Conservation (phyloP, 2,113 vertebrate species). For the zebrafish (Danio rerio) region GRCz12tu NC_133198.1:30805501-30806000, state of each 20-base stretch:
- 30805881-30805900: conserved; percentile 57
- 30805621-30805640: not conserved
- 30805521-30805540: conserved; percentile 61
- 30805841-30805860: conserved; percentile 63
- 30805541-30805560: conserved; percentile 47
- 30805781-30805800: not conserved
- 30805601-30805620: not conserved
- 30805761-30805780: conserved; percentile 55
- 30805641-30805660: conserved; percentile 4
- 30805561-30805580: conserved; percentile 29
- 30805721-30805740: conserved; percentile 44
- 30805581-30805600: conserved; percentile 12
- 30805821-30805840: conserved; percentile 64
- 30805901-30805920: conserved; percentile 17
- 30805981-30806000: conserved; percentile 78
- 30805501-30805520: conserved; percentile 67
- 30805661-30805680: conserved; percentile 5
- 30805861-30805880: conserved; percentile 47
- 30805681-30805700: conserved; percentile 39
- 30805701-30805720: conserved; percentile 39
- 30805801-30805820: conserved; percentile 49
- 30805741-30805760: conserved; percentile 46
- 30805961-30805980: conserved; percentile 73
- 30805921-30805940: conserved; percentile 31
- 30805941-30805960: conserved; percentile 26